Conservation (phyloP, 2,888 invertebrate species). For the Onthophagus sagittarius region DNA sequence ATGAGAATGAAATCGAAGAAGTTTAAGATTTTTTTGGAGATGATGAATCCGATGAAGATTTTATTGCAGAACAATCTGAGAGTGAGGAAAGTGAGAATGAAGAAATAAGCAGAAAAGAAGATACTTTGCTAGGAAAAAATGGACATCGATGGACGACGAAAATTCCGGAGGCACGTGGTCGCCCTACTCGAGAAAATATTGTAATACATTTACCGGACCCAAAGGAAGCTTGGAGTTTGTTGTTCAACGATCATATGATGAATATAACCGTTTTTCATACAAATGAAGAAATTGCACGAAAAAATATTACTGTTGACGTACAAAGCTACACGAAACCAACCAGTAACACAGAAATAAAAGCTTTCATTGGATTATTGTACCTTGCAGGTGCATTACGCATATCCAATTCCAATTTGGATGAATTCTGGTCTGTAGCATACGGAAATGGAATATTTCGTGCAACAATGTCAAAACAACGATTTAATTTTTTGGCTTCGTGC, state of each 20-base stretch:
- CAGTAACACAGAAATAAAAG: slow-evolving; percentile 24
- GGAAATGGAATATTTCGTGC: slow-evolving; percentile 10
- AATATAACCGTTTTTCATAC: slow-evolving; percentile 18
- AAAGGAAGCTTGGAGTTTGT: slow-evolving; percentile 19
- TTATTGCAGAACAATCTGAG: neutral
- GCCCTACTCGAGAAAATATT: slow-evolving; percentile 18
- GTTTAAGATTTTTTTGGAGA: slow-evolving; percentile 11
- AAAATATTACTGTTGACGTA: slow-evolving; percentile 3
- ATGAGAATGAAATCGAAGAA: neutral
- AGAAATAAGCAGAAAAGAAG: slow-evolving; percentile 2
- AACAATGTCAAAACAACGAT: slow-evolving; percentile 16
- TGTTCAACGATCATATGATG: slow-evolving; percentile 20
- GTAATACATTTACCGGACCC: slow-evolving; percentile 13
- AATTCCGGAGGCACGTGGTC: slow-evolving; percentile 16
- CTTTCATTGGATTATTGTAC: slow-evolving; percentile 17
- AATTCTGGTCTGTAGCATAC: neutral
- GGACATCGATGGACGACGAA: slow-evolving; percentile 17
- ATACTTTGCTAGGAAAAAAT: slow-evolving; percentile 14
- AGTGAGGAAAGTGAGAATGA: slow-evolving; percentile 5
- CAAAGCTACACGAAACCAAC: slow-evolving; percentile 15
- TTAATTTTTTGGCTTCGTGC: slow-evolving; percentile 25
- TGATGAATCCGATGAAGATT: slow-evolving; percentile 9
- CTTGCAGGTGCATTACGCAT: slow-evolving; percentile 18
- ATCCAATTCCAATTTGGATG: slow-evolving; percentile 10
- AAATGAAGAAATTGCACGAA: slow-evolving; percentile 20